Conservation (phyloP, 53 echinoderm and acorn worm genomes). For the Actinopyga echinites region DNA sequence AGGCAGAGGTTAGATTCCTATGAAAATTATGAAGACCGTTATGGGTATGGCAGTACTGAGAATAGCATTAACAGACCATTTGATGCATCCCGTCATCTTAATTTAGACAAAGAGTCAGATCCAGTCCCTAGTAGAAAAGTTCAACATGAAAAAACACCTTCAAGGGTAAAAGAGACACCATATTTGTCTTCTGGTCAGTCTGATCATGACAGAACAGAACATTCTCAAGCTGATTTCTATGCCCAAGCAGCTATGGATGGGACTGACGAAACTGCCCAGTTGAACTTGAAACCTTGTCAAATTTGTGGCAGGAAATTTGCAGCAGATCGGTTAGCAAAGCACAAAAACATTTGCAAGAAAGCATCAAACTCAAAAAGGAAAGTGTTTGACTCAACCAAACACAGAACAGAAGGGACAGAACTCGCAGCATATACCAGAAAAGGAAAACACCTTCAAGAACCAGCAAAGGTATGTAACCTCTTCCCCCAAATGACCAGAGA, state of each 20-base stretch:
- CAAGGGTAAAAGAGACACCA: no score
- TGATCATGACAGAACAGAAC: background rate
- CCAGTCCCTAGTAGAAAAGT: background rate
- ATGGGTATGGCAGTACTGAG: background rate
- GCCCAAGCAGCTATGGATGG: slow-evolving; percentile 41
- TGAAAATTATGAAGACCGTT: background rate
- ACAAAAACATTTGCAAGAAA: slow-evolving; percentile 68
- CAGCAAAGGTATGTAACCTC: background rate
- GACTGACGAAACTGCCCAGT: slow-evolving; percentile 25
- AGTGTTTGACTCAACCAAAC: slow-evolving; percentile 71
- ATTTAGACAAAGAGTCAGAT: slow-evolving; percentile 9
- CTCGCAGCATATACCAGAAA: slow-evolving; percentile 51
- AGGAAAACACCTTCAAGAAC: slow-evolving; percentile 55
- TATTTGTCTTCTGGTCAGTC: no score
- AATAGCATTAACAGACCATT: slow-evolving; percentile 15
- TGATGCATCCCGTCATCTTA: background rate
- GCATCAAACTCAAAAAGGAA: slow-evolving; percentile 69
- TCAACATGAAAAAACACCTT: background rate
- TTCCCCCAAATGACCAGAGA: no score
- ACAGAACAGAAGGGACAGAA: slow-evolving; percentile 78
- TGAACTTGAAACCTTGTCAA: slow-evolving; percentile 60
- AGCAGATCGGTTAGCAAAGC: slow-evolving; percentile 79
- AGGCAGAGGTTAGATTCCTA: background rate
- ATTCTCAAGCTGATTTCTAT: slow-evolving; percentile 53
- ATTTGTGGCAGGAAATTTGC: slow-evolving; percentile 79